Evolutionary conservation across 2,888 invertebrate genomes (phyloP), one percentile per base, ranked within the genome.

Genomic region (Stegana nigrithorax): DNA sequence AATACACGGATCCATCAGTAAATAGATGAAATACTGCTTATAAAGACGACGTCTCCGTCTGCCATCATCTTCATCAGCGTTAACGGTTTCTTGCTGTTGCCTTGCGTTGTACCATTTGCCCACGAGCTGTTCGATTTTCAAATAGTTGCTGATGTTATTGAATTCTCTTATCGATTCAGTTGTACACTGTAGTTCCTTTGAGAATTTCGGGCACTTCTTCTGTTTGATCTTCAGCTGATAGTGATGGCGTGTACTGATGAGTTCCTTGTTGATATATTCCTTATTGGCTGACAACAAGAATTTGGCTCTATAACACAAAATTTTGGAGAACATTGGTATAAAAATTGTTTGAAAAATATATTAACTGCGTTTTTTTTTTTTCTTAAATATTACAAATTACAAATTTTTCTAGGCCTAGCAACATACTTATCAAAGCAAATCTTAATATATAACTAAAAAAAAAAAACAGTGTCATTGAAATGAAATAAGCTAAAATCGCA

Each of bases 1-100:
- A 0, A 78, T 63, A 5, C 77, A 67, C 0, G 75, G 74, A 64
- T 76, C 75, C 17, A 76, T 26, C 1, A 82, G 63, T 60, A 78
- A 58, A 42, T 76, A 76, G 60, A 73, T 76, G 8, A 70, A 78
- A 1, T 63, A 4, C 0, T 62, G 67, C 6, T 63, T 63, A 4
- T 39, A 14, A 2, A 17, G 57, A 51, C 67, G 2, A 36, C 39
- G 55, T n/a, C 10, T 12, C 3, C 23, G 25, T 4, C 17, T n/a
- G 10, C n/a, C 36, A 1, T 36, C 36, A 36, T 36, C 36, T n/a
- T 5, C n/a, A n/a, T 7, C 36, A 36, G 10, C 36, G 10, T 36
- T 4, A 3, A 12, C 47, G 25, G 12, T n/a, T n/a, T n/a, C n/a
- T n/a, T n/a, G n/a, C n/a, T n/a, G n/a, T n/a, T 47, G 47, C 14